Evolutionary conservation across 2,888 invertebrate species (phyloP).

Genomic region (Loripinus fragilis): DNA sequence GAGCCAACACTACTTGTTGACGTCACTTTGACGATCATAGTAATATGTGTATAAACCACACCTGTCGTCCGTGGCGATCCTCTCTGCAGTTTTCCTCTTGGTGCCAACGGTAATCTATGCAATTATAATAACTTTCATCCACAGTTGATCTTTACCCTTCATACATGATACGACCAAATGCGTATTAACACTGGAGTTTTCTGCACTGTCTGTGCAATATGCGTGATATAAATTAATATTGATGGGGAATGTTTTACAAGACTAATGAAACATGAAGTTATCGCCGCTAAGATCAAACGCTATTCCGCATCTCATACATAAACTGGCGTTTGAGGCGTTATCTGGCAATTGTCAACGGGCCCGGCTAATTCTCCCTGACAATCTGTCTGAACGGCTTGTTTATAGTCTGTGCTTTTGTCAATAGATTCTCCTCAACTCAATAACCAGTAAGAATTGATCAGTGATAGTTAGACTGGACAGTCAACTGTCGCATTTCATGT

Average conservation of each 20-base stretch:
- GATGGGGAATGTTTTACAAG: slow-evolving; percentile 52
- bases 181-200: too few relatives aligned
- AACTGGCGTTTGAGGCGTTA: slow-evolving; percentile 33
- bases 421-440: neutral
- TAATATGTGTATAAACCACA: too few relatives aligned
- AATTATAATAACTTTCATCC: too few relatives aligned
- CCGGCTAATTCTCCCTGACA: slow-evolving; percentile 46
- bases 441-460: neutral
- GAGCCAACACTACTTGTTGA: too few relatives aligned
- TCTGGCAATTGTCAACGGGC: slow-evolving; percentile 49
- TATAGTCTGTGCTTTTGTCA: slow-evolving; percentile 61
- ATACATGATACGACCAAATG: too few relatives aligned
- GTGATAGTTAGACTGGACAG: too few relatives aligned
- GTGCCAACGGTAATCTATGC: too few relatives aligned
- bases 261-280: slow-evolving; percentile 58
- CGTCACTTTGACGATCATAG: too few relatives aligned
- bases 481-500: too few relatives aligned
- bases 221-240: slow-evolving; percentile 39
- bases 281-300: slow-evolving; percentile 42
- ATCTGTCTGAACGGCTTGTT: slow-evolving; percentile 56
- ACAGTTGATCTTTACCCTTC: too few relatives aligned
- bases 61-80: too few relatives aligned
- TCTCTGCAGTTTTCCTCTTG: too few relatives aligned
- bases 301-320: slow-evolving; percentile 44
- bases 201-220: slow-evolving; percentile 1